Evolutionary conservation across 2,888 invertebrate genomes (phyloP), one percentile per base, ranked within the genome.

Genomic region (Drosophila percnosoma): DNA sequence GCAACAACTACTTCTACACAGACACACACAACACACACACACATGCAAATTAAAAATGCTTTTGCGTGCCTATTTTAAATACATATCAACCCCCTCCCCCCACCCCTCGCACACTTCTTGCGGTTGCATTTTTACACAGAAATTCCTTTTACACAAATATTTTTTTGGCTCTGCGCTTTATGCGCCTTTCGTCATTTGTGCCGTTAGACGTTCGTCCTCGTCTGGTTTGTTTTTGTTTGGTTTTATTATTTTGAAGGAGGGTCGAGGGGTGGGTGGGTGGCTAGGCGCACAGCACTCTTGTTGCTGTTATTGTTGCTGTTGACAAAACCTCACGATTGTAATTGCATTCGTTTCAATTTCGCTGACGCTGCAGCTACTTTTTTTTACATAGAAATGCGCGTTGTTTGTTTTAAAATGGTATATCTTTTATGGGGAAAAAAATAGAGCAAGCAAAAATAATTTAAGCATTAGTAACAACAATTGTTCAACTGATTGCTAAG

Each of bases 261-360:
- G 1, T 11, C 11, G 21, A 8, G 42, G 5, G 0, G 11, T 2
- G 11, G 1, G 4, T 7, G 21, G 13, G 21, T 49, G 64, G 67
- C 38, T 53, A 8, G 34, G 51, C 45, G 29, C 40, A 51, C 27
- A 40, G 55, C 24, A 36, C 49, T 68, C 49, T 34, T 49, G 54
- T 54, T 60, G 27, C 29, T 60, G 42, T 38, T 38, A 31, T 51
- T 51, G 36, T 34, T 52, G 52, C 13, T 21, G 63, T 42, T 42
- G 60, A 42, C 63, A 48, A 57, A 52, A 21, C 58, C 74, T 69
- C 21, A 24, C 45, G 24, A 69, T 68, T 71, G 73, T 71, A 72
- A 81, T 74, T 82, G 77, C 80, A 80, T 74, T 80, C 79, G 64
- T 67, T 76, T 75, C 49, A 73, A 79, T 67, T 80, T 64, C 58